Evolutionary conservation across 2,797 vertebrate genomes (phyloP), one percentile per base, ranked within the genome.

Genomic region (Schizothorax lantsangensis): DNA sequence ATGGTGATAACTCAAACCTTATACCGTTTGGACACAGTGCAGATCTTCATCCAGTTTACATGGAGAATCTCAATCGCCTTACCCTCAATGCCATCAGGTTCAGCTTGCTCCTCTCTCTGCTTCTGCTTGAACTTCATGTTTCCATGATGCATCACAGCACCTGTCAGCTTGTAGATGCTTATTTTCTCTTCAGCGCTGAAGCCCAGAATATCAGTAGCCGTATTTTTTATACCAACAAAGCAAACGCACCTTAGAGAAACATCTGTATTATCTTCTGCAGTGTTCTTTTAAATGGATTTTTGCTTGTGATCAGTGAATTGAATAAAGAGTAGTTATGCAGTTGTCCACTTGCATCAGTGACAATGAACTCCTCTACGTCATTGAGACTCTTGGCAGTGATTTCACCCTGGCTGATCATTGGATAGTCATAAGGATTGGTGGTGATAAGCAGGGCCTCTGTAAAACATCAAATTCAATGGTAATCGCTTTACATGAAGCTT

Each of bases 121-220:
- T 96, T 96, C 79, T 96, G 95, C 81, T 96, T 96, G 88, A 95
- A 96, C 88, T 95, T 96, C 91, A 96, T 38, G 91, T 94, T 94
- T 0, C 95, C 95, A 0, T 96, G 95, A 88, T 96, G 95, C 93
- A 95, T 94, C 69, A 96, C 95, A 23, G 93, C 93, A 7, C 95
- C 95, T 0, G 94, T 96, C 81, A 95, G 87, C 84, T 96, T 96
- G 83, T 95, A 96, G 74, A 96, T 96, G 81, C 94, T 94, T 1
- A 90, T 89, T 85, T 91, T 95, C 49, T 96, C 95, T 71, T 96
- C 95, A 79, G 91, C 2, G n/a, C 30, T 93, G 89, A 95, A 96
- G 2, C 95, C 95, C 75, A 96, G 88, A 79, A 96, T 95, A 0
- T 96, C 85, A 89, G 94, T 92, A 87, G 94, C 93, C 8, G 89